A percentile compares a stretch with the other conserved stretches of the same genome.
Conservation (phyloP, 92 coral and sea anemone genomes). For the Heliopora coerulea region DNA sequence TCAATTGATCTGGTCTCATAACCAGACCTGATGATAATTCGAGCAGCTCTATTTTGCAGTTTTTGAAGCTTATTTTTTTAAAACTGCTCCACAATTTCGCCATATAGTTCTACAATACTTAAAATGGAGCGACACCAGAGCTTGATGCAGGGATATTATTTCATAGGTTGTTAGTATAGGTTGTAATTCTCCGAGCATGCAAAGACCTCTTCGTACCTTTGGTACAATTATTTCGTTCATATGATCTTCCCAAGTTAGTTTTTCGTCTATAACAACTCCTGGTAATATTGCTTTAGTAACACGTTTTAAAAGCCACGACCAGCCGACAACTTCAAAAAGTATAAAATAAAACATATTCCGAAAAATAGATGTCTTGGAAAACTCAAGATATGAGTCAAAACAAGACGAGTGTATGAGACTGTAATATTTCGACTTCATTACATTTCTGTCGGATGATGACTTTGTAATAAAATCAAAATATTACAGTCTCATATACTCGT, state of each 20-base stretch:
- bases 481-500: too few species aligned
- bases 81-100: slow-evolving; percentile 5
- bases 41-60: slow-evolving; percentile 19
- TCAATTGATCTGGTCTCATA: not conserved
- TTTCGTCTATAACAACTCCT: too few species aligned
- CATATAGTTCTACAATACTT: slow-evolving; percentile 11
- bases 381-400: too few species aligned
- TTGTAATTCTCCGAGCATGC: too few species aligned
- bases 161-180: too few species aligned
- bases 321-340: too few species aligned
- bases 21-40: not conserved
- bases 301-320: not conserved
- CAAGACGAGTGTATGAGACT: too few species aligned
- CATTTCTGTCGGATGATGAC: not conserved
- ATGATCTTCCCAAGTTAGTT: too few species aligned
- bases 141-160: not conserved
- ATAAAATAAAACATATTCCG: too few species aligned
- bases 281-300: not conserved
- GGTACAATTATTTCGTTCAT: too few species aligned
- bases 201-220: too few species aligned
- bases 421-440: not conserved
- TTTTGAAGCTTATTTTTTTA: slow-evolving; percentile 4
- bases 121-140: slow-evolving; percentile 8
- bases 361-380: too few species aligned
- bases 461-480: not conserved